Evolutionary conservation across 2,113 vertebrate genomes (phyloP).

Genomic region (Thalassarche chlororhynchos): DNA sequence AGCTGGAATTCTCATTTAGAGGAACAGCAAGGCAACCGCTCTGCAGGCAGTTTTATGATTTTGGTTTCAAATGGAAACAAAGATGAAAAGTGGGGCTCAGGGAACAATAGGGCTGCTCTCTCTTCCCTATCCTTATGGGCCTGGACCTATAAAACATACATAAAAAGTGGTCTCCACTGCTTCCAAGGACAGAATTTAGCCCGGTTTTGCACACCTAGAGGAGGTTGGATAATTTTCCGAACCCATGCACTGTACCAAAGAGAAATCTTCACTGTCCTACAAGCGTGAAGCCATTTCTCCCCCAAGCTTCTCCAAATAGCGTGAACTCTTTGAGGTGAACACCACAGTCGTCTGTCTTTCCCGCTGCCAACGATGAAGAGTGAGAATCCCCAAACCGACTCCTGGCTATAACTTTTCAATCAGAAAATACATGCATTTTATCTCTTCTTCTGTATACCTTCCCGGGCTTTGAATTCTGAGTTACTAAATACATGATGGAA

Average conservation of each 20-base stretch:
- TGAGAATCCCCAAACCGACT: not conserved
- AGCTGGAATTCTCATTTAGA: constrained; percentile 81
- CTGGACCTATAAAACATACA: not conserved
- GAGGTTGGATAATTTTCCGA: not conserved
- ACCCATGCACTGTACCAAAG: not conserved
- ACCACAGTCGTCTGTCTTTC: not conserved
- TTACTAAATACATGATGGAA: not conserved
- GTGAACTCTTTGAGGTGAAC: not conserved
- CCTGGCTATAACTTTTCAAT: not conserved
- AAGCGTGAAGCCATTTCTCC: not conserved
- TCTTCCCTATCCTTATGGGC: not conserved
- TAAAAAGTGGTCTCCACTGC: not conserved
- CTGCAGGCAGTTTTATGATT: constrained; percentile 75
- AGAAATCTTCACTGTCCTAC: not conserved
- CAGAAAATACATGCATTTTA: not conserved
- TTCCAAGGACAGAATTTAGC: not conserved
- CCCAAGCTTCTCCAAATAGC: not conserved
- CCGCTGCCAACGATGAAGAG: not conserved
- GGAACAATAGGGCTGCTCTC: constrained; percentile 15
- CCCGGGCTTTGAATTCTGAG: not conserved
- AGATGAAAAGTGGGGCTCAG: constrained; percentile 62
- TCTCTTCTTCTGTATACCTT: not conserved
- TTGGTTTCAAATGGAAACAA: constrained; percentile 73
- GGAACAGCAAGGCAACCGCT: constrained; percentile 74
- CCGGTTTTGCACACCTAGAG: not conserved